A percentile compares a stretch with the other conserved stretches of the same genome.
These are phyloP conservation scores for Pollenia labialis DNA, from an alignment of 2,888 invertebrate species.

Conservation along the genomic window DNA sequence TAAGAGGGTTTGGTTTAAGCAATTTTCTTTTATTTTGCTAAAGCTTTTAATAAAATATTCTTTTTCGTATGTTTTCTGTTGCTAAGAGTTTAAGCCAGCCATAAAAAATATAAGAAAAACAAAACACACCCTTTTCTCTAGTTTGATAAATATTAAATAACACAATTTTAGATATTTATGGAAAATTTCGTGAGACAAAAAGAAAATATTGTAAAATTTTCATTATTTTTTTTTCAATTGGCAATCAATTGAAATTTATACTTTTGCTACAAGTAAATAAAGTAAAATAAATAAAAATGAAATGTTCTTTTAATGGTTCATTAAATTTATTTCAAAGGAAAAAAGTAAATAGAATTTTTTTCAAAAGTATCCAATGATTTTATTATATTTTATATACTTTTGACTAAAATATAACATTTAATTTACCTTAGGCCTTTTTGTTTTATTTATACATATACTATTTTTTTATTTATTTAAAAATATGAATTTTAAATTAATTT, in stretches of 20 bases:
- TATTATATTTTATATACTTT: too few species aligned
- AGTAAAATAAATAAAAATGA: background rate
- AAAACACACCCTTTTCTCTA: constrained; percentile 9
- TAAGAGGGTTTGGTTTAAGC: background rate
- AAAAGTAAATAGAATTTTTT: background rate
- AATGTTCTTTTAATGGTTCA: constrained; percentile 29
- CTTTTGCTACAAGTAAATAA: background rate
- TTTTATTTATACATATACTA: too few species aligned
- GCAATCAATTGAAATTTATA: constrained; percentile 10
- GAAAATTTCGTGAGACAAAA: background rate
- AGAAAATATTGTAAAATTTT: constrained; percentile 24
- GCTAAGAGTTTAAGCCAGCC: background rate
- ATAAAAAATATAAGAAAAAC: background rate
- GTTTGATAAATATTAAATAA: constrained; percentile 2
- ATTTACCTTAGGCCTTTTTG: too few species aligned
- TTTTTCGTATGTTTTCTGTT: background rate
- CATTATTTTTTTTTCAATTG: background rate
- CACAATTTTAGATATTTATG: constrained; percentile 32
- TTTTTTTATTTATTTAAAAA: too few species aligned
- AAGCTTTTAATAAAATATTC: background rate
- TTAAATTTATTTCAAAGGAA: constrained; percentile 24
- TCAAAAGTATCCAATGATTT: too few species aligned
- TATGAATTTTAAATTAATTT: too few species aligned
- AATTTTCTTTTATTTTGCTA: background rate
- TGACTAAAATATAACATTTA: too few species aligned